Evolutionary conservation across 2,113 vertebrate species (phyloP), one percentile per base, ranked within the genome.

Genomic region (Poeciliopsis retropinna): DNA sequence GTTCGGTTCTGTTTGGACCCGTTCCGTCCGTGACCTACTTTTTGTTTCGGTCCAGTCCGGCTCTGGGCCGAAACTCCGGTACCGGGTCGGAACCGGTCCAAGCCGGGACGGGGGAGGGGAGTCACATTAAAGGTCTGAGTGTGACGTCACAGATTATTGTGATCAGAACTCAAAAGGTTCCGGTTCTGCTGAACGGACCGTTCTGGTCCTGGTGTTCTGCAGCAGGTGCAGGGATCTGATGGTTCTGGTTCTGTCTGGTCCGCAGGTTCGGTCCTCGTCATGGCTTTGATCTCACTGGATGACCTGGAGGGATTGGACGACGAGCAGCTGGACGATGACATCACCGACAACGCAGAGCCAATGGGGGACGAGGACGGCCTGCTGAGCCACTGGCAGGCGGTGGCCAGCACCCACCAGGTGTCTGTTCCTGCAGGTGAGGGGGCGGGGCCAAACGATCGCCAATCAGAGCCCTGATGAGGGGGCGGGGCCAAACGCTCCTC

Each of bases 271-370:
- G 15, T 30, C 14, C n/a, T 12, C 66, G 62, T 8, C 27, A 96
- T 97, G 96, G 96, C 93, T 73, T 90, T 95, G 34, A 95, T 96
- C 82, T 95, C 93, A 22, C 82, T 96, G 27, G 95, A 96, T 64
- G 96, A 96, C 69, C 92, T 96, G 0, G 94, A 92, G 0, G 89
- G 82, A 39, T 72, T 96, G 84, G 94, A 93, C 1, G 95, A 96
- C 0, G 95, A 95, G 61, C 83, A 88, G 28, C 67, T 88, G 30
- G 92, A 87, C 0, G 87, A 93, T 80, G 92, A 94, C 60, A 79
- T 89, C 80, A 82, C 87, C 0, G 92, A 93, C 60, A 85, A 86
- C 30, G 78, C 93, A 0, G 93, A 89, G 30, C 91, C 83, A 67
- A 92, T 92, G 79, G 92, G 75, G 3, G 91, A 87, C 0, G 90